Percentiles rank a stretch among this genome's conserved stretches.
Evolutionary conservation across 2,888 invertebrate genomes (phyloP).

Genomic region (Agrilus cyanescens): DNA sequence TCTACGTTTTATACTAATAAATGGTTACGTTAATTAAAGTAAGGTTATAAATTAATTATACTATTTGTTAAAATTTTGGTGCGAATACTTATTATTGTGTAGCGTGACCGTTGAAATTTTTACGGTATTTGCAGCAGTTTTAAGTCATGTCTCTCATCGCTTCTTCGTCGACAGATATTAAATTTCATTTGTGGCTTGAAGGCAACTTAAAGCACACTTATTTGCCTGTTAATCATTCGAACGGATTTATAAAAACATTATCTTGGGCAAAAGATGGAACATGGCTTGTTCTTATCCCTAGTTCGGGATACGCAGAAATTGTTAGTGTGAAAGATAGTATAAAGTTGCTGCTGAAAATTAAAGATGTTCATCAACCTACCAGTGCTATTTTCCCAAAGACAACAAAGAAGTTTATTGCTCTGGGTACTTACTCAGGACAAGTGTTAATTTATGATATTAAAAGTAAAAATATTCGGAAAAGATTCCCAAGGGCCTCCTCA

Average conservation of each 20-base stretch:
- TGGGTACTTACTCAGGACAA: conserved; percentile 28
- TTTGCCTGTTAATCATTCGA: conserved; percentile 22
- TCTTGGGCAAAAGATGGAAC: conserved; percentile 33
- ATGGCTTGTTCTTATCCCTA: conserved; percentile 31
- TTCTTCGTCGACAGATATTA: conserved; percentile 43
- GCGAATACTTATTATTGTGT: too few species aligned
- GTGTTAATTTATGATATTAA: conserved; percentile 32
- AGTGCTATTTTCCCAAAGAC: conserved; percentile 30
- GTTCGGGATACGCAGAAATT: conserved; percentile 28
- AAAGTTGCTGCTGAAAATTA: conserved; percentile 27
- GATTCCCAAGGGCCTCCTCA: conserved; percentile 23
- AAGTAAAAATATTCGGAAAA: conserved; percentile 23
- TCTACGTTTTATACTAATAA: too few species aligned
- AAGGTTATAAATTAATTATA: too few species aligned
- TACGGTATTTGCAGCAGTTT: too few species aligned
- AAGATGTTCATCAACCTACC: conserved; percentile 28
- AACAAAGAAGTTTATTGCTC: conserved; percentile 27
- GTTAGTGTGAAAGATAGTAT: conserved; percentile 27
- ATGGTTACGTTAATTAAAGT: too few species aligned
- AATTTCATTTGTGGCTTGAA: conserved; percentile 42
- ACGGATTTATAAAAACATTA: conserved; percentile 27
- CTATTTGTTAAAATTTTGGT: too few species aligned
- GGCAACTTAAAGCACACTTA: conserved; percentile 44
- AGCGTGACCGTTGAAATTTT: too few species aligned
- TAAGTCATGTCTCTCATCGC: conserved; percentile 28